phyloP scores from a whole-genome alignment of 2,888 invertebrate genomes.

The Lasioglossum malachurum region DNA sequence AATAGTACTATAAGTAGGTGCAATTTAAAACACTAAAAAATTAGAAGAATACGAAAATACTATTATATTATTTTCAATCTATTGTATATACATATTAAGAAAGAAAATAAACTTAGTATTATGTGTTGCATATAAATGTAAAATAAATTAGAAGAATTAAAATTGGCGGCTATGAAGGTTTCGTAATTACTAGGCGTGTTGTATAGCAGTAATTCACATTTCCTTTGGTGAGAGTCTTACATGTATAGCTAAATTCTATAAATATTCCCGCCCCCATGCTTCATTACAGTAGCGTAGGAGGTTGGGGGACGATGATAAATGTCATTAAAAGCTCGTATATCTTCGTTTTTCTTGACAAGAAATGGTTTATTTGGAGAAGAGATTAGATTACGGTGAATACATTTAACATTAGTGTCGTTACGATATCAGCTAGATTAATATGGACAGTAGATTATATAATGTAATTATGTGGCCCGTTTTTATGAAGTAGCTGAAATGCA shows the following conservation, averaged over 20 bases:
- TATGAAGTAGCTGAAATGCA: too few species aligned
- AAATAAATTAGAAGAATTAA: too few species aligned
- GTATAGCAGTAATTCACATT: neutral
- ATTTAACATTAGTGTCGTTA: neutral
- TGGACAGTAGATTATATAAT: too few species aligned
- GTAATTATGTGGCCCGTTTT: too few species aligned
- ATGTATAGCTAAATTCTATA: neutral
- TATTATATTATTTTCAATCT: too few species aligned
- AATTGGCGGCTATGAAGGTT: neutral
- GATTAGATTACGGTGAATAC: neutral
- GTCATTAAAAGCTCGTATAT: neutral
- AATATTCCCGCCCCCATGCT: neutral
- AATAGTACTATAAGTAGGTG: too few species aligned
- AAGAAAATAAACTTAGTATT: too few species aligned
- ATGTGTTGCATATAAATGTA: too few species aligned
- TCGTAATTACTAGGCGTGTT: neutral
- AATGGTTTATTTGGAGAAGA: neutral
- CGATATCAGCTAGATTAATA: neutral
- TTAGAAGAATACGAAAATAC: too few species aligned
- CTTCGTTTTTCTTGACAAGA: neutral
- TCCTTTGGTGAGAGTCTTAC: neutral
- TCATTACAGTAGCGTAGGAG: constrained; percentile 1
- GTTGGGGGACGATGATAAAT: neutral
- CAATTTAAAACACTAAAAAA: too few species aligned
- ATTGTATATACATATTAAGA: too few species aligned